Percentiles rank a stretch among this genome's conserved stretches.
Evolutionary conservation across 2,113 vertebrate species (phyloP).

Genomic region (Gallinago jamesoni): DNA sequence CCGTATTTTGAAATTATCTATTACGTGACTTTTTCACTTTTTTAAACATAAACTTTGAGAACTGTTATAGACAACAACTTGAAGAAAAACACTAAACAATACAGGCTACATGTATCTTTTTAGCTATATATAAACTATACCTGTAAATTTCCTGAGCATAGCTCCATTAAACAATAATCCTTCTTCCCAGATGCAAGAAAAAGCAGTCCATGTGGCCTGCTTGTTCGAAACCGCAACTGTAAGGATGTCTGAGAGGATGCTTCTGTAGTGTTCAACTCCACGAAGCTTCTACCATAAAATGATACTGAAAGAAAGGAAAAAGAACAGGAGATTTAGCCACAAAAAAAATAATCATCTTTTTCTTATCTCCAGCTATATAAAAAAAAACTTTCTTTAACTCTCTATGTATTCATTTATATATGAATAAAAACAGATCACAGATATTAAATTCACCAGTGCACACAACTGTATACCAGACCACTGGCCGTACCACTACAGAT

Average conservation of each 20-base stretch:
- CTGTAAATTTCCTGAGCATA: constrained; percentile 80
- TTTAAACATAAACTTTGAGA: neutral
- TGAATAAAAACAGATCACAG: neutral
- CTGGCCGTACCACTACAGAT: neutral
- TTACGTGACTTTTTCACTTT: neutral
- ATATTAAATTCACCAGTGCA: neutral
- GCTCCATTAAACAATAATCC: constrained; percentile 82
- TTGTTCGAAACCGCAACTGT: constrained; percentile 84
- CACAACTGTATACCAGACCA: neutral
- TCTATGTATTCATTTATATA: neutral
- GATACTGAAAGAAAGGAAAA: constrained; percentile 74
- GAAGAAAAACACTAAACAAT: neutral
- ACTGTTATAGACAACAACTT: neutral
- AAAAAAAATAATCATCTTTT: too few relatives aligned
- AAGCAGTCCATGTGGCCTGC: constrained; percentile 82
- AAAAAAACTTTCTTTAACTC: neutral
- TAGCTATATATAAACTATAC: constrained; percentile 53
- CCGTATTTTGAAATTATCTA: neutral
- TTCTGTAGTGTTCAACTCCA: constrained; percentile 80
- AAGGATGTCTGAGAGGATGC: constrained; percentile 76
- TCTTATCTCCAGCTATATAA: neutral
- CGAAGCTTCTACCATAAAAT: constrained; percentile 88
- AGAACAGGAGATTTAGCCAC: neutral
- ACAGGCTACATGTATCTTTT: neutral
- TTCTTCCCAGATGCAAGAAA: constrained; percentile 85